Conservation (phyloP, 2,113 vertebrate genomes). For the Mystacornis crossleyi region DNA sequence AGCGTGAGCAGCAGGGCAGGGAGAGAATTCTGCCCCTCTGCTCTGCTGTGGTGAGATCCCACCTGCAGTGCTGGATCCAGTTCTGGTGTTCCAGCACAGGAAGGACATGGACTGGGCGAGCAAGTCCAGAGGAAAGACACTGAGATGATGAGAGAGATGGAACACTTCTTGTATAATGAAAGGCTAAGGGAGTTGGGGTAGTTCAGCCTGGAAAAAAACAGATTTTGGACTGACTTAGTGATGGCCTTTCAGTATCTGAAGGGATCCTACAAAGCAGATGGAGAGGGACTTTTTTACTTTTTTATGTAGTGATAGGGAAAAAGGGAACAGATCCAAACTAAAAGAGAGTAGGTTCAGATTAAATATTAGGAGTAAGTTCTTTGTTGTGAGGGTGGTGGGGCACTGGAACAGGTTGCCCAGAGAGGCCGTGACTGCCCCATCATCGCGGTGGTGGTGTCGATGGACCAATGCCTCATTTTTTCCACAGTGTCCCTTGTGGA, state of each 20-base stretch:
- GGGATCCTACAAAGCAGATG: not conserved
- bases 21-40: not conserved
- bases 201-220: not conserved
- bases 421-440: not conserved
- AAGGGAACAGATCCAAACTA: not conserved
- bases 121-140: not conserved
- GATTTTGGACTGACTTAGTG: not conserved
- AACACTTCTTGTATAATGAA: not conserved
- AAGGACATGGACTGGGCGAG: not conserved
- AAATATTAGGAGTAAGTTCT: not conserved
- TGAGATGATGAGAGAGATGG: not conserved
- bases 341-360: not conserved
- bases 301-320: not conserved
- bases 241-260: not conserved
- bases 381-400: not conserved
- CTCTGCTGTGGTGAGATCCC: not conserved
- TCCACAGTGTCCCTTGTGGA: too few relatives aligned
- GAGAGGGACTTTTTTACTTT: not conserved
- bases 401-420: not conserved
- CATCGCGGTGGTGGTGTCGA: too few relatives aligned
- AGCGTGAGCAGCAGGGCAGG: fast-evolving
- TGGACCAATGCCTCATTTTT: too few relatives aligned
- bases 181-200: not conserved
- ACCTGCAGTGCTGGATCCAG: fast-evolving
- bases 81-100: not conserved